phyloP scores from a whole-genome alignment of 2,888 invertebrate genomes.

The Carpatolechia fugitivella region DNA sequence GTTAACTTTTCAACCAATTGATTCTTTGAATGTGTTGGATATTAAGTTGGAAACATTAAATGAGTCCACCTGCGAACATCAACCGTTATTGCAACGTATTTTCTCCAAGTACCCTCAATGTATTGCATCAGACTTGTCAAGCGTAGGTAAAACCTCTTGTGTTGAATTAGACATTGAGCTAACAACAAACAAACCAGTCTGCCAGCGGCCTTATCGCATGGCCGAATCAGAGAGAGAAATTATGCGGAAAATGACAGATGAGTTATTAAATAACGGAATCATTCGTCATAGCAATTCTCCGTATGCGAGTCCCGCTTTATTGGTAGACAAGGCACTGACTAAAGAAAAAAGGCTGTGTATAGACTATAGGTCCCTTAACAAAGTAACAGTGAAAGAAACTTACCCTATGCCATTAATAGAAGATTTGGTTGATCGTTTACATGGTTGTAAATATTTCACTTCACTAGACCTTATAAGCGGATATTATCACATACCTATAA shows the following conservation, averaged over 20 bases:
- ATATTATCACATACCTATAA: conserved; percentile 34
- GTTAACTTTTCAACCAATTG: conserved; percentile 16
- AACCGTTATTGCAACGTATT: neutral
- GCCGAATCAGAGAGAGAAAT: neutral
- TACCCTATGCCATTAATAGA: conserved; percentile 18
- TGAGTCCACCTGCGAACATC: neutral
- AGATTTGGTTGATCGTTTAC: conserved; percentile 21
- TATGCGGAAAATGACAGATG: conserved; percentile 1
- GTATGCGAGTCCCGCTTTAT: conserved; percentile 11
- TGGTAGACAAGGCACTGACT: conserved; percentile 26
- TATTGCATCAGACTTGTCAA: conserved; percentile 17
- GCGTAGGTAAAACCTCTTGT: conserved; percentile 21
- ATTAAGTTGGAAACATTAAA: neutral
- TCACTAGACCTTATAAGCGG: conserved; percentile 23
- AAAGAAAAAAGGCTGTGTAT: conserved; percentile 16
- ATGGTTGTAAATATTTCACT: conserved; percentile 18
- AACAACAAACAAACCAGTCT: conserved; percentile 15
- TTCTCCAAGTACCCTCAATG: conserved; percentile 21
- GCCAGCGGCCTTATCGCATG: neutral
- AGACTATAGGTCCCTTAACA: neutral
- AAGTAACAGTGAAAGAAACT: neutral
- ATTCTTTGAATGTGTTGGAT: neutral
- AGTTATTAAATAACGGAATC: conserved; percentile 3
- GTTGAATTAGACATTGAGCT: conserved; percentile 23
- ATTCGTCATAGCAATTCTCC: neutral